Evolutionary conservation across 1,140 invertebrate species (phyloP).

Genomic region (Zeugodacus cucurbitae): DNA sequence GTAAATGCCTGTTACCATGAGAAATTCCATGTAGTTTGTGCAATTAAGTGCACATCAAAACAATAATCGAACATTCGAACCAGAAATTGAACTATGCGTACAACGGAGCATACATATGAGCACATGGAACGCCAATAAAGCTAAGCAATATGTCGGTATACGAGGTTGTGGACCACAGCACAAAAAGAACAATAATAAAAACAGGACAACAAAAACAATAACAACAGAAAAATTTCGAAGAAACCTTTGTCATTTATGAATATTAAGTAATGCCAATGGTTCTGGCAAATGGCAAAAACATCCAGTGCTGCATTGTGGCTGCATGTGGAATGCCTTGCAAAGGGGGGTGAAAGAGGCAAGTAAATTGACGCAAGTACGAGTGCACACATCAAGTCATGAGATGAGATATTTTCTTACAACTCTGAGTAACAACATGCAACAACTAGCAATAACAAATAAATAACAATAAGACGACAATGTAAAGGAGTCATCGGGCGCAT

Average conservation of each 20-base stretch:
- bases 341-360: neutral
- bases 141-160: neutral
- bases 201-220: neutral
- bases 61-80: neutral
- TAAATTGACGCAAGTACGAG: neutral
- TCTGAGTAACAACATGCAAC: slow-evolving; percentile 1
- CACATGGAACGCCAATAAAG: neutral
- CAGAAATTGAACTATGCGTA: neutral
- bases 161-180: neutral
- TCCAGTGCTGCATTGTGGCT: neutral
- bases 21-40: slow-evolving; percentile 23
- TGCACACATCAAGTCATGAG: neutral
- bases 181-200: neutral
- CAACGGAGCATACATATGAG: neutral
- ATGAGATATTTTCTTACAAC: slow-evolving; percentile 30
- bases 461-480: neutral
- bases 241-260: slow-evolving; percentile 31
- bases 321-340: neutral
- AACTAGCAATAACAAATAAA: slow-evolving; percentile 22
- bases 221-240: neutral
- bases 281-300: neutral
- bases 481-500: neutral
- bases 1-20: neutral
- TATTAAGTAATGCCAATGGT: slow-evolving; percentile 18
- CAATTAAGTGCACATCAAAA: slow-evolving; percentile 26